Base-by-base conservation (phyloP, 2,113 vertebrate genomes). In the Oenanthe melanoleuca region DNA sequence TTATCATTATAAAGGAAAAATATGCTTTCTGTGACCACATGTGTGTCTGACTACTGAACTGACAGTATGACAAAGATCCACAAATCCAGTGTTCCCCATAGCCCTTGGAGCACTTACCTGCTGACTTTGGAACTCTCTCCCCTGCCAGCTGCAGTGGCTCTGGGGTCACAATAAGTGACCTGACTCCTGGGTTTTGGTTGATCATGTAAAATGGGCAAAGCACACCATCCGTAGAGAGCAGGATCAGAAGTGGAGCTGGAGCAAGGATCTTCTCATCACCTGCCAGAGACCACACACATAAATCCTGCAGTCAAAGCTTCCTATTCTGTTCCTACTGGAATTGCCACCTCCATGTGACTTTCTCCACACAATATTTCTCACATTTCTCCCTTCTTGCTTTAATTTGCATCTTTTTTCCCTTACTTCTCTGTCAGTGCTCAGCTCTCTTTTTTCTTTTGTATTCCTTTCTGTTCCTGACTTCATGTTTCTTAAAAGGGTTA, bases 161-260 rank as follows among this genome's bases (percentile, higher is more conserved):
- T 0, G 98, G 96, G 7, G 96, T 88, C 49, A 95, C 88, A 3
- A 98, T 97, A 26, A 99, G 96, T 2, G 98, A 98, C 66, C 98
- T 98, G 15, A 97, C 96, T 1, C 98, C 98, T 0, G 98, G 98
- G 84, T 99, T 99, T 78, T 98, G 97, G 92, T 99, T 99, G 88
- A 99, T 98, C 96, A 99, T 98, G 31, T 99, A 98, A 95, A 99
- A 99, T 0, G 99, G 99, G 94, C 99, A 99, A 40, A 99, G 98
- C 7, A 99, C 97, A 22, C 99, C 99, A 33, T 99, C 99, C 0
- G 99, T 99, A 37, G 99, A 99, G 17, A 99, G 98, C 87, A 99
- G 94, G 93, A 99, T 97, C 92, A 99, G 98, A 40, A 98, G 98
- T 25, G 99, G 99, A 12, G 98, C 98, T 37, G 99, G 98, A 34